Conservation (phyloP, 30 jellyfish, hydroid and myxozoan species). For the Phacellophora camtschatica region DNA sequence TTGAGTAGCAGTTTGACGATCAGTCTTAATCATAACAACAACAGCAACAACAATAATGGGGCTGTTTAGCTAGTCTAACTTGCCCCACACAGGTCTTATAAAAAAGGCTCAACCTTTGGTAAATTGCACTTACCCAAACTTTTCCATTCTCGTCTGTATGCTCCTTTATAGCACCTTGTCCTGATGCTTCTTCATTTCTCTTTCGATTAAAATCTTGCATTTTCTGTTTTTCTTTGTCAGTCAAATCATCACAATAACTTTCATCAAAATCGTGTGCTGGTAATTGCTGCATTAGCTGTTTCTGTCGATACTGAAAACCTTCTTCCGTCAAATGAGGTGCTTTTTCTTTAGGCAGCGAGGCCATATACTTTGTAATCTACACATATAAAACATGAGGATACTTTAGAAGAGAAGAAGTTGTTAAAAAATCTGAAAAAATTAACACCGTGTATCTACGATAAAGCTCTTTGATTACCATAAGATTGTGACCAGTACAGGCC, state of each 20-base stretch:
- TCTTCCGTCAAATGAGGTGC: constrained; percentile 87
- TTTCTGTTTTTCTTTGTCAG: constrained; percentile 75
- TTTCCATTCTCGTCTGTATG: constrained; percentile 47
- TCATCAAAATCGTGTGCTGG: constrained; percentile 95
- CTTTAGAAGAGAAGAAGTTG: neutral
- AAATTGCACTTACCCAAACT: constrained; percentile 70
- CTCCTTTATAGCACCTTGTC: constrained; percentile 96
- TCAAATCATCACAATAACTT: constrained; percentile 71
- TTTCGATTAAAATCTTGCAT: constrained; percentile 77
- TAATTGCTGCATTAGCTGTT: constrained; percentile 81
- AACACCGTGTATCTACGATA: no score
- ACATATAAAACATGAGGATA: no score
- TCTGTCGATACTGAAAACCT: constrained; percentile 80
- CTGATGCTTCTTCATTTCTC: constrained; percentile 91
- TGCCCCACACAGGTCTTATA: no score
- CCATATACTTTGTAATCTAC: constrained; percentile 89
- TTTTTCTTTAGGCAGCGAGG: constrained; percentile 87
- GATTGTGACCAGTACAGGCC: no score
- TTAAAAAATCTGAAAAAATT: neutral
- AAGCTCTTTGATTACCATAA: no score
- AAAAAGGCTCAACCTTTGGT: no score
- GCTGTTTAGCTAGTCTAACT: no score
- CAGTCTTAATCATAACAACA: no score
- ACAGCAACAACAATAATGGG: no score
- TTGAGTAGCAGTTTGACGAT: no score